Percentiles rank a stretch among this genome's conserved stretches.
phyloP scores from a whole-genome alignment of 2,888 invertebrate genomes.

The Strigamia transsilvanica region DNA sequence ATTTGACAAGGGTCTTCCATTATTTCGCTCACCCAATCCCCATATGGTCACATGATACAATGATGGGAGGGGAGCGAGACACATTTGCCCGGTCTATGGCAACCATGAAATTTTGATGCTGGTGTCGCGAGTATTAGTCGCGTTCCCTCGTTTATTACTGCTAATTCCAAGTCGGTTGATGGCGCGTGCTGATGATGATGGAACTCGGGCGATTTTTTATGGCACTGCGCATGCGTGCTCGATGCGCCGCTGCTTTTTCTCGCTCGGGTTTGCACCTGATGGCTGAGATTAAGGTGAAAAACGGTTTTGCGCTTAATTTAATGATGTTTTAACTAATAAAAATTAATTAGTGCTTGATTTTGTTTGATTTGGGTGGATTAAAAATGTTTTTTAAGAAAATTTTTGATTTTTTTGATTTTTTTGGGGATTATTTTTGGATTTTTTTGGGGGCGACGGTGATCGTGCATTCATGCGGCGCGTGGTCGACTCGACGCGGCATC shows the following conservation, averaged over 20 bases:
- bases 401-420: too few species aligned
- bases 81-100: constrained; percentile 16
- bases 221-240: constrained; percentile 12
- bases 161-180: constrained; percentile 54
- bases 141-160: constrained; percentile 53
- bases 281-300: constrained; percentile 26
- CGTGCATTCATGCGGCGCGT: too few species aligned
- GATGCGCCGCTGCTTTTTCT: constrained; percentile 31
- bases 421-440: too few species aligned
- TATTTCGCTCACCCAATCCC: constrained; percentile 27
- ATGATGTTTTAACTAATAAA: neutral
- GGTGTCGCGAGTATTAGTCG: constrained; percentile 52
- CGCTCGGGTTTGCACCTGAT: neutral
- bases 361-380: too few species aligned
- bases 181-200: constrained; percentile 44
- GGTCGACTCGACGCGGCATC: too few species aligned
- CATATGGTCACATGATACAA: constrained; percentile 48
- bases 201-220: constrained; percentile 48
- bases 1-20: constrained; percentile 52
- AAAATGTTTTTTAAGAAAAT: too few species aligned
- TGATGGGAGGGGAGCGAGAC: neutral
- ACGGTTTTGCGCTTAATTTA: neutral
- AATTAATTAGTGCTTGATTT: too few species aligned
- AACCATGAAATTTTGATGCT: constrained; percentile 54
- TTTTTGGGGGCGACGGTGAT: too few species aligned